Conservation (phyloP, 2,113 vertebrate species). For the Mustela nigripes region DNA sequence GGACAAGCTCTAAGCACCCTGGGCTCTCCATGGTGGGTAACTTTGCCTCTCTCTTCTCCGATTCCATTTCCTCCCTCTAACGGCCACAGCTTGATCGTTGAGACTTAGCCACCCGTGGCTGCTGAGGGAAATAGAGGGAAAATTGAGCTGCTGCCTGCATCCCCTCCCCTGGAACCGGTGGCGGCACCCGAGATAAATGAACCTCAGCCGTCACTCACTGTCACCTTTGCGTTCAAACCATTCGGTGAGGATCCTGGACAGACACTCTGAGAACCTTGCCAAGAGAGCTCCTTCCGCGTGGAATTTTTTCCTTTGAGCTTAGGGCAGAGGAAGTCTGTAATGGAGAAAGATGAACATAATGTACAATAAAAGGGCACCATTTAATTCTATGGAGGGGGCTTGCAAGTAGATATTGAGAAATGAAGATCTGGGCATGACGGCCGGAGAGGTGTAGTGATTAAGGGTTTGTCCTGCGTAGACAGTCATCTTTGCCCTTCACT, state of each 20-base stretch:
- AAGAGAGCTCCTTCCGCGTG: neutral
- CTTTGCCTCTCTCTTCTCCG: constrained; percentile 63
- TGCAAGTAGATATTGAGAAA: neutral
- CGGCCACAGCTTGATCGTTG: constrained; percentile 82
- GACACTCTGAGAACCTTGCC: neutral
- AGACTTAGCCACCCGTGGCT: constrained; percentile 85
- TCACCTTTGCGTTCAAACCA: neutral
- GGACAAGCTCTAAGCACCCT: neutral
- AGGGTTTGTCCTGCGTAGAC: neutral
- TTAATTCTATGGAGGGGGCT: neutral
- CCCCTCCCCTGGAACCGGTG: constrained; percentile 66
- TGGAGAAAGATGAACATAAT: neutral
- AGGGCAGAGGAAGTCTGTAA: neutral
- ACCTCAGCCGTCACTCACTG: constrained; percentile 71
- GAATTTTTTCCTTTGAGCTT: neutral
- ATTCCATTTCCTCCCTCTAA: constrained; percentile 86
- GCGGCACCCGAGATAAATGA: constrained; percentile 75
- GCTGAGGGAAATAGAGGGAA: constrained; percentile 86
- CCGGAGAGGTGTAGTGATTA: neutral
- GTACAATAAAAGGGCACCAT: neutral
- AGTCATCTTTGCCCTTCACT: neutral
- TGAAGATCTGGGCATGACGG: neutral
- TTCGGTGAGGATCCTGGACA: neutral
- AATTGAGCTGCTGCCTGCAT: constrained; percentile 56
- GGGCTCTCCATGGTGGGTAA: constrained; percentile 23